phyloP scores from a whole-genome alignment of 2,797 vertebrate genomes.

The Picus viridis region DNA sequence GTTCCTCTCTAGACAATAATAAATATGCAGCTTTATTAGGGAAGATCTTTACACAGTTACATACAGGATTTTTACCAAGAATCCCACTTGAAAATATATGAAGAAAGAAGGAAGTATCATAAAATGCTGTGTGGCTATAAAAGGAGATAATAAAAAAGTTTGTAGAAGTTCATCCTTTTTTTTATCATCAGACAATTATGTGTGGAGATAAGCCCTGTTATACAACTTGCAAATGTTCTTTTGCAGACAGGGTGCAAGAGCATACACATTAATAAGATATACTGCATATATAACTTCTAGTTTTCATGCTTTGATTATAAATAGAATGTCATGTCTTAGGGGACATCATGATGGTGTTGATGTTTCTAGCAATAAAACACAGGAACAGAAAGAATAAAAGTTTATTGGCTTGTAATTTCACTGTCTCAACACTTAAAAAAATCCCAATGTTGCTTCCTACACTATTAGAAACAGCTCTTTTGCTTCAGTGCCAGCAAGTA shows the following conservation, averaged over 20 bases:
- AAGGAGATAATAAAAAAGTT: constrained; percentile 21
- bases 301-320: constrained; percentile 34
- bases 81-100: not conserved
- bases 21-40: not conserved
- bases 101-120: not conserved
- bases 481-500: not conserved
- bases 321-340: not conserved
- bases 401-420: constrained; percentile 3
- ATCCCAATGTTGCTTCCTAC: not conserved
- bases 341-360: not conserved
- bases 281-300: not conserved
- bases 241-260: not conserved
- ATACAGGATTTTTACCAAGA: not conserved
- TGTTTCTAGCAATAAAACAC: constrained; percentile 1
- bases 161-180: constrained; percentile 28
- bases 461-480: not conserved
- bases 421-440: not conserved
- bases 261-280: not conserved
- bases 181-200: constrained; percentile 51
- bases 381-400: not conserved
- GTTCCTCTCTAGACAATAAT: not conserved
- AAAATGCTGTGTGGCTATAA: not conserved
- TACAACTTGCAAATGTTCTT: constrained; percentile 35
- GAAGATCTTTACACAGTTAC: not conserved
- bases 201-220: constrained; percentile 27